Base-by-base conservation (phyloP, 2,797 vertebrate genomes). In the Pangasius larnaudii region DNA sequence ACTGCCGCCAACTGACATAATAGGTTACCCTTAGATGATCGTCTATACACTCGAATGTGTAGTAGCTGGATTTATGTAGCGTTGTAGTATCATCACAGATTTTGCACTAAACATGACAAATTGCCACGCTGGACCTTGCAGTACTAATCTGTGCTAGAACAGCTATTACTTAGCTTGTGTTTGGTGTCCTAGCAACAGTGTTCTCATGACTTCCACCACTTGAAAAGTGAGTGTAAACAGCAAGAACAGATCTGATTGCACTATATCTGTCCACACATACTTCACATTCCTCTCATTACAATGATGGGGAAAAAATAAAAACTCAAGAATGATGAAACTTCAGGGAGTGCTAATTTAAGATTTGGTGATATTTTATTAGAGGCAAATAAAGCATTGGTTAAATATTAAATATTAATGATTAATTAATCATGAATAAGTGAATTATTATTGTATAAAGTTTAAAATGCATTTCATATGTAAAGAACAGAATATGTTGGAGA, bases 161-260 rank as follows among this genome's bases (percentile, higher is more conserved):
- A 75, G 42, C 39, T 39, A 42, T 30, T 65, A 13, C n/a, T 42
- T 74, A 72, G 42, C 42, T 30, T 53, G 13, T 51, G 27, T 53
- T 77, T 77, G 74, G 74, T 77, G 74, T 77, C 75, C 49, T 56
- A 78, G 49, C 75, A 78, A 79, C 51, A 33, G 0, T 58, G n/a
- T 22, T 36, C 30, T 56, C 30, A 79, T 36, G n/a, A 33, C 51
- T 19, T 74, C 13, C 6, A n/a, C 10, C 24, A 75, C 24, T 33
- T 33, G 49, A 79, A 56, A 30, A 8, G n/a, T 30, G n/a, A 53
- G n/a, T 53, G 77, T 78, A 78, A 78, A 78, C 49, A 56, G 16
- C 7, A 56, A 79, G 51, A 30, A 5, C 51, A 36, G 30, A 18
- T 78, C 3, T 30, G 49, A 53, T 1, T 30, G 46, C 46, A 51